A percentile compares a stretch with the other conserved stretches of the same genome.
phyloP scores from a whole-genome alignment of 2,797 vertebrate genomes.

The Pseudochirops cupreus region DNA sequence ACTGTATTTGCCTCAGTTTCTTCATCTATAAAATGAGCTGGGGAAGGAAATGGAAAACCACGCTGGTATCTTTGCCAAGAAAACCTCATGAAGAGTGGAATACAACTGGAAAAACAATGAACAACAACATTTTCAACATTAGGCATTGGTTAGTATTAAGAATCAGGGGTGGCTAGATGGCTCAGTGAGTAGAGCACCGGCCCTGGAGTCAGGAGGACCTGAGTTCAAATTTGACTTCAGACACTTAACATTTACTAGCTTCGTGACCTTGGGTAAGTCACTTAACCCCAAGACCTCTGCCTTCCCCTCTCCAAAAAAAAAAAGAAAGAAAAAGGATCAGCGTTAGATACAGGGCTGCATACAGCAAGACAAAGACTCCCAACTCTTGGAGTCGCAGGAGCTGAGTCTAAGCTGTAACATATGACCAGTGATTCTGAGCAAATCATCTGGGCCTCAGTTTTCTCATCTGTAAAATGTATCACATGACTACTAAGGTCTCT shows the following conservation, averaged over 20 bases:
- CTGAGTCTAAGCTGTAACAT: not conserved
- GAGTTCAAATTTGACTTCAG: no score
- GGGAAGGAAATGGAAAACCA: not conserved
- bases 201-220: no score
- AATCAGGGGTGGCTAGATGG: not conserved
- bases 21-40: not conserved
- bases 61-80: not conserved
- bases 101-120: not conserved
- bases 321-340: not conserved
- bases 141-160: not conserved
- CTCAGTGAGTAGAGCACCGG: no score
- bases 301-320: no score
- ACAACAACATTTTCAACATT: not conserved
- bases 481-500: not conserved
- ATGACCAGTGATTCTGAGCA: not conserved
- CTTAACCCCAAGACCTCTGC: no score
- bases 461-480: not conserved
- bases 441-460: not conserved
- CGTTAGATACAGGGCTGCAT: not conserved
- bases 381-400: not conserved
- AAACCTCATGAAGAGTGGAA: not conserved
- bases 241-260: no score
- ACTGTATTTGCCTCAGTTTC: not conserved
- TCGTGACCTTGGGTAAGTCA: no score
- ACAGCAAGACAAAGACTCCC: not conserved